Evolutionary conservation across 2,797 vertebrate genomes (phyloP), one percentile per base, ranked within the genome.

Genomic region (Labeo calbasu): DNA sequence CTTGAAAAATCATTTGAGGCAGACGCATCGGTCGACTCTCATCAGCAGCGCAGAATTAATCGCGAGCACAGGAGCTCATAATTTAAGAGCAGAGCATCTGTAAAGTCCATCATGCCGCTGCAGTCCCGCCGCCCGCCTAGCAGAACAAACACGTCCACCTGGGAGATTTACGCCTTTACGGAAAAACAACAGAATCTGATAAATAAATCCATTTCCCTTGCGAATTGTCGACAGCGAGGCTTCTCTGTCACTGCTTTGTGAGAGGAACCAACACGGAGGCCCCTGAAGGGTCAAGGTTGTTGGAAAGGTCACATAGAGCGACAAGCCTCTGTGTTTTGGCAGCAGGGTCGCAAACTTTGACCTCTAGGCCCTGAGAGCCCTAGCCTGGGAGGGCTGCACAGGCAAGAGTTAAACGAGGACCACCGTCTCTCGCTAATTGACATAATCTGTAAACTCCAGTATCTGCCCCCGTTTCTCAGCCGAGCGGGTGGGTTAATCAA

Each of bases 11-110:
- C 23, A 77, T 84, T 32, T 46, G 28, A 84, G 17, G 68, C 28
- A 7, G 57, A 51, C 0, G 61, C 66, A 78, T 77, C 40, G 21
- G 46, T 28, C 32, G 50, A 66, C 88, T 92, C 90, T 93, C 91
- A 86, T 91, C 88, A 87, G 90, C 90, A 87, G 90, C 89, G 92
- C 92, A 94, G 93, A 94, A 93, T 93, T 86, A 92, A 94, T 95
- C 19, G 46, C 19, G 50, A 83, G 50, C 46, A 55, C 79, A 46
- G 55, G 53, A 81, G 79, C 69, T 61, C 77, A 84, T 79, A 90
- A 88, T 88, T 89, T 91, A 78, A 91, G 87, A 88, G 85, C 9
- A 55, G 81, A 87, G 89, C 92, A 92, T 93, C 92, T 94, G 93
- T 88, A 88, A 93, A 93, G 88, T 87, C 86, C 91, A 95, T 94